Conservation (phyloP, 2,113 vertebrate species). For the Nibea albiflora region DNA sequence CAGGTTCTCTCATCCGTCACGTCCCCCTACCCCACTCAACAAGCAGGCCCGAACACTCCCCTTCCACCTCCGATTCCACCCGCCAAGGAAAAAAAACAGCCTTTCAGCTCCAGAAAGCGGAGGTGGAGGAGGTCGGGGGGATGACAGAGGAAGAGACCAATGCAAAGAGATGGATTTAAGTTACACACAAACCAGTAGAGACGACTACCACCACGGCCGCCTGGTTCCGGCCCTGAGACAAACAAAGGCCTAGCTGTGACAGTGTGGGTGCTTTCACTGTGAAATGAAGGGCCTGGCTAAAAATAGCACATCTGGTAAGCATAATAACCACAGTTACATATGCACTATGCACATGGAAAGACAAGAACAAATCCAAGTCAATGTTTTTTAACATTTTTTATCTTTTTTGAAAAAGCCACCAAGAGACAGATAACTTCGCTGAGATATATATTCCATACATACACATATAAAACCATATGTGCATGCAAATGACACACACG, state of each 20-base stretch:
- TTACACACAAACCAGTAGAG: conserved; percentile 46
- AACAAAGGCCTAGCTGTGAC: conserved; percentile 24
- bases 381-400: conserved; percentile 5
- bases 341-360: conserved; percentile 36
- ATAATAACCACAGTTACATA: conserved; percentile 51
- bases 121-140: conserved; percentile 5
- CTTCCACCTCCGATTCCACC: conserved; percentile 49
- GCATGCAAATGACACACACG: background rate
- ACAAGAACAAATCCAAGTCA: conserved; percentile 30
- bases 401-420: background rate
- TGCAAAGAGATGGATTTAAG: conserved; percentile 65
- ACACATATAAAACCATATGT: background rate
- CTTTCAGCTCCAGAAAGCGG: conserved; percentile 47
- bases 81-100: conserved; percentile 47
- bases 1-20: conserved; percentile 79
- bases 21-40: conserved; percentile 43
- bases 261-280: conserved; percentile 21
- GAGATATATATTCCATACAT: background rate
- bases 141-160: conserved; percentile 58
- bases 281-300: conserved; percentile 40
- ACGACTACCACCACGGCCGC: background rate
- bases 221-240: conserved; percentile 47
- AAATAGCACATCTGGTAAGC: conserved; percentile 69
- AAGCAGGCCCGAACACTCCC: conserved; percentile 44
- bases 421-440: background rate